Evolutionary conservation across 53 echinoderm and acorn worm species (phyloP).

Genomic region (Henricia sp.): DNA sequence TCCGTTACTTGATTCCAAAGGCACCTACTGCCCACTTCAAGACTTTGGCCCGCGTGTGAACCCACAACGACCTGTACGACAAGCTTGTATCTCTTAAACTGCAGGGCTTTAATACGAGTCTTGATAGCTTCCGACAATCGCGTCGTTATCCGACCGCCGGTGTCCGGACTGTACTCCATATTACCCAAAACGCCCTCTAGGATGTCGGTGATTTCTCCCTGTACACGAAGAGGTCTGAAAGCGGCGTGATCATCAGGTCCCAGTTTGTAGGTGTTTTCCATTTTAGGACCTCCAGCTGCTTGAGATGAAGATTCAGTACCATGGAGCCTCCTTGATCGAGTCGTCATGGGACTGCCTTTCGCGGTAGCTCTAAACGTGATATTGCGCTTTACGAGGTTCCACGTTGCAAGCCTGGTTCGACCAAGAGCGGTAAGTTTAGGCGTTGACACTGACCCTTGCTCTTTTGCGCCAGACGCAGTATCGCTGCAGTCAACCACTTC

Average conservation of each 20-base stretch:
- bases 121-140: conserved; percentile 62
- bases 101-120: conserved; percentile 63
- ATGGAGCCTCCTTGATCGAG: not conserved
- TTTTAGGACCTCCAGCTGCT: not conserved
- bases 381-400: conserved; percentile 37
- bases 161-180: conserved; percentile 11
- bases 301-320: not conserved
- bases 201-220: conserved; percentile 60
- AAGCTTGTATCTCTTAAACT: conserved; percentile 71
- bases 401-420: conserved; percentile 13
- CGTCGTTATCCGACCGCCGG: conserved; percentile 41
- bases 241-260: conserved; percentile 53
- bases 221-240: conserved; percentile 64
- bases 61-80: conserved; percentile 76
- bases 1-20: conserved; percentile 81
- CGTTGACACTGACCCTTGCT: not conserved
- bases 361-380: conserved; percentile 4
- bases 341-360: not conserved
- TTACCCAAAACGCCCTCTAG: conserved; percentile 9
- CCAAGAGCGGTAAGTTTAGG: conserved; percentile 10
- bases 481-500: not conserved
- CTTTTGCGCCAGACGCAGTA: not conserved
- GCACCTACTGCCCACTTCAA: conserved; percentile 74
- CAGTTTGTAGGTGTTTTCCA: conserved; percentile 71
- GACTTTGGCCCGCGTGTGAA: conserved; percentile 45